Base-by-base conservation (phyloP, 2,888 invertebrate genomes). In the Volucella zonaria region DNA sequence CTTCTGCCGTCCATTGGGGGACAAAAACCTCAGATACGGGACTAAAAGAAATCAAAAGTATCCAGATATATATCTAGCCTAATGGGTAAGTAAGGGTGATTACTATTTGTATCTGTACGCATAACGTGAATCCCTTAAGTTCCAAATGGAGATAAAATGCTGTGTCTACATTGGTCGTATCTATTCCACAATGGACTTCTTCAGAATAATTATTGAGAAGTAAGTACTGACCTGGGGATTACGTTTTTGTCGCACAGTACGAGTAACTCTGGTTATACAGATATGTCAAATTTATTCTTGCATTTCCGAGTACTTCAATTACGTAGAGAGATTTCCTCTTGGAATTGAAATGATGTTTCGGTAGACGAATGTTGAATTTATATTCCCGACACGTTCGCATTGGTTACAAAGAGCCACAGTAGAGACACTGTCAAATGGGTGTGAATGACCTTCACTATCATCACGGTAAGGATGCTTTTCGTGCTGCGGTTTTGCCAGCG, bases 81-180 rank as follows among this genome's bases (percentile, higher is more conserved):
- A 82, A 82, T 82, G 79, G 79, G 52, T 62, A 73, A 74, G 82
- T 79, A 79, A 82, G 74, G 79, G 70, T 66, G 82, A 83, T 79
- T 75, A 74, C 79, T 79, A 70, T 78, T 78, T 78, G 74, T 83
- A 79, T 83, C 61, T 66, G 54, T 38, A 82, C 68, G 79, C 70
- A 79, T 67, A 70, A 79, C 71, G 66, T 58, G 59, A 59, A 54
- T 83, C 82, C 82, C 82, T 75, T 61, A 70, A 79, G 82, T 43
- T 66, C 70, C 61, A 75, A 79, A 79, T 83, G 68, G 79, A 79
- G 64, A 79, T 74, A 59, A 79, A 79, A 82, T 71, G 73, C 61
- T 58, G 61, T 56, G 62, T 76, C 75, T 81, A 75, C 47, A 52
- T 54, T 52, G 58, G 31, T 31, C 31, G 31, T 31, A 31, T 11